phyloP scores from a whole-genome alignment of 2,797 vertebrate species.

The Danio kyathit region DNA sequence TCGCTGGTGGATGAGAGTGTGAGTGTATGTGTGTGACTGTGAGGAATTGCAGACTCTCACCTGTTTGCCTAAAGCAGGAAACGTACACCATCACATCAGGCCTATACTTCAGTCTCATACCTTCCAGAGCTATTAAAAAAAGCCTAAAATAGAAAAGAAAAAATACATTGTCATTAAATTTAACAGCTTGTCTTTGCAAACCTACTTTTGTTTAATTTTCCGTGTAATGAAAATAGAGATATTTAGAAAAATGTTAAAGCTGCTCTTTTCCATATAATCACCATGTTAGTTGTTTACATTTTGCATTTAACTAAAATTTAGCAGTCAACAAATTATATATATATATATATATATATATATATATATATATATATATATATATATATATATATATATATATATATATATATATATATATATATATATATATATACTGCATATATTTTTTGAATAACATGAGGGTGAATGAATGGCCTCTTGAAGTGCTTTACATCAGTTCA shows the following conservation, averaged over 20 bases:
- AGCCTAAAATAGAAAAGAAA: neutral
- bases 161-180: neutral
- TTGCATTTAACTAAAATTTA: no score
- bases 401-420: no score
- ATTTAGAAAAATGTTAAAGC: constrained; percentile 6
- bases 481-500: no score
- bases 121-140: constrained; percentile 7
- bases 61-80: constrained; percentile 58
- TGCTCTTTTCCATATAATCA: constrained; percentile 8
- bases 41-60: constrained; percentile 48
- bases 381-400: no score
- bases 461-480: no score
- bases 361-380: no score
- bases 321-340: neutral
- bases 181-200: constrained; percentile 1
- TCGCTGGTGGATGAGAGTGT: constrained; percentile 51
- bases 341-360: no score
- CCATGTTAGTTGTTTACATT: neutral
- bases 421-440: no score
- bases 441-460: no score
- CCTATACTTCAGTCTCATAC: constrained; percentile 12
- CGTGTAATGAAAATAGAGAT: neutral
- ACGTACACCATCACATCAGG: constrained; percentile 8
- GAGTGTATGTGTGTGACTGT: constrained; percentile 38
- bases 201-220: neutral